Percentiles rank a stretch among this genome's conserved stretches.
phyloP scores from a whole-genome alignment of 2,888 invertebrate genomes.

The Yponomeuta malinellus region DNA sequence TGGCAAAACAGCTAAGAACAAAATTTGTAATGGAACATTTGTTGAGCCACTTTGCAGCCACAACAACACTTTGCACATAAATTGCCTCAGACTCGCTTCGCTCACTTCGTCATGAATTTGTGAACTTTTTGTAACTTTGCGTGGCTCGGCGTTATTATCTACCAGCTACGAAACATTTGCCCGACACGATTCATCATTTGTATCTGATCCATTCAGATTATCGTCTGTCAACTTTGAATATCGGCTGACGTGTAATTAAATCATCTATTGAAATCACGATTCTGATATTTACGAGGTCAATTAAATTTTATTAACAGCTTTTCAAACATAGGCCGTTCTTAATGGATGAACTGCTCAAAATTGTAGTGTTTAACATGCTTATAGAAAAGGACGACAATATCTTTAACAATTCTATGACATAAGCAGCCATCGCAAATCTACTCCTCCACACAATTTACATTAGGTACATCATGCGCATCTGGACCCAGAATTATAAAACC shows the following conservation, averaged over 20 bases:
- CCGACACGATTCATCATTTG: background rate
- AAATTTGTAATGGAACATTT: constrained; percentile 58
- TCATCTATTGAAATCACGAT: background rate
- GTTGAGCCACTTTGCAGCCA: constrained; percentile 1
- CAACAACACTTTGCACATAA: constrained; percentile 12
- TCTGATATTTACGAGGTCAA: background rate
- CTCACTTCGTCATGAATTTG: background rate
- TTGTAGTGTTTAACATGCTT: too few species aligned
- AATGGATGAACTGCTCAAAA: too few species aligned
- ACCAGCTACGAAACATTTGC: background rate
- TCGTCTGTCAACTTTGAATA: background rate
- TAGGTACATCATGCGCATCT: background rate
- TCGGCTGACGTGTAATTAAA: background rate
- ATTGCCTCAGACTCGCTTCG: background rate
- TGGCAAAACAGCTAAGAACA: constrained; percentile 58
- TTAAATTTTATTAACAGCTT: background rate
- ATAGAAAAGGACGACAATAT: too few species aligned
- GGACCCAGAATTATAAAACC: background rate
- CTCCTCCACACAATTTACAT: background rate
- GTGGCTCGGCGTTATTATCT: background rate
- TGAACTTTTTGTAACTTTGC: background rate
- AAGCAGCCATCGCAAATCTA: background rate
- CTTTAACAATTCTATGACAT: too few species aligned
- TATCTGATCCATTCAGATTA: background rate
- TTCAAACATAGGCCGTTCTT: background rate